Base-by-base conservation (phyloP, 2,797 vertebrate species). In the Galaxias olidus region DNA sequence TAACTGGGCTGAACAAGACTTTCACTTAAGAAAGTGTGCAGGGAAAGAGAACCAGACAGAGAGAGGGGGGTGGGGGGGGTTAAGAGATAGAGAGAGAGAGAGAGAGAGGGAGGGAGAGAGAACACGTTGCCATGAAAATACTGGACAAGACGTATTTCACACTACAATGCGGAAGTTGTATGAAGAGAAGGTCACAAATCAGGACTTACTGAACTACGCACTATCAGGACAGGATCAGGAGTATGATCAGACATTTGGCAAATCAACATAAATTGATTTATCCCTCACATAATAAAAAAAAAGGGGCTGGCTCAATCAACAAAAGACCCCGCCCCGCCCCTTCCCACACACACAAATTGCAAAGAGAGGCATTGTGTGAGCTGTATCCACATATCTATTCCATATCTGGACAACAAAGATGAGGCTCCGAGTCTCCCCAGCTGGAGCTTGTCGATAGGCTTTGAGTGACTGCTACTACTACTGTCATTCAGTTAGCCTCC, bases 371-470 rank as follows among this genome's bases (percentile, higher is more conserved):
- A 66, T 18, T 47, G 46, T 60, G 17, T 19, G 8, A 17, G 18
- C 1, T 9, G 43, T 30, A 20, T 19, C 44, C 46, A 11, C 46
- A 56, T 61, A 41, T 65, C 63, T 59, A 56, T 9, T 47, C 19
- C 11, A 30, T 53, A 55, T 42, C 20, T 44, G 78, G 77, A 87
- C 81, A 87, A 76, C 44, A 65, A 78, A 84, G 81, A 79, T 83
- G 81, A n/a, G 17, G 73, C 65, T 80, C 67, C 75, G 86, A 81
- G 73, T 65, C 82, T 74, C 20, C 72, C 10, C 78, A 69, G 77
- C 71, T 50, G 61, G 74, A 79, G 79, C 80, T 81, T 89, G 82
- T 85, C 90, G 88, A 87, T 80, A 74, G 72, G 69, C 82, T 86
- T 84, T 71, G 73, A 89, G 81, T 86, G 74, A 85, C 73, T 63